These are phyloP conservation scores for Stercorarius parasiticus DNA, from an alignment of 2,113 vertebrate species.

Conservation along the genomic window DNA sequence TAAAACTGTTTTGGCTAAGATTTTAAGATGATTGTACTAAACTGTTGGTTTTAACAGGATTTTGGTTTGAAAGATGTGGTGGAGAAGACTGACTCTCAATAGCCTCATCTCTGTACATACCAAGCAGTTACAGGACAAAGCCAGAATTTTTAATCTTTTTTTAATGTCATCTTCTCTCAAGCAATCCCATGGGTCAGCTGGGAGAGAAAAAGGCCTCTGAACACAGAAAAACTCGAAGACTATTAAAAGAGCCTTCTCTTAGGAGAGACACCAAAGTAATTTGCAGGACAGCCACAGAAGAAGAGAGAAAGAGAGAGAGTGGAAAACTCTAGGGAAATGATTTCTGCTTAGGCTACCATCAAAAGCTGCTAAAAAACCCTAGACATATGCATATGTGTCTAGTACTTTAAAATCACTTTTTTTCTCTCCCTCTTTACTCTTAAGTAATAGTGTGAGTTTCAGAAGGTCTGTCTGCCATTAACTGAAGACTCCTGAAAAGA, in stretches of 20 bases:
- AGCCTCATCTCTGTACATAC: not conserved
- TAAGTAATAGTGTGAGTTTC: not conserved
- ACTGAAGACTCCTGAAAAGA: not conserved
- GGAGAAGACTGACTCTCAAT: not conserved
- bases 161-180: not conserved
- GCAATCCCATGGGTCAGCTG: not conserved
- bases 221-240: not conserved
- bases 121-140: conserved; percentile 8
- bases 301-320: not conserved
- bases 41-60: not conserved
- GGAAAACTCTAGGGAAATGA: not conserved
- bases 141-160: not conserved
- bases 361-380: not conserved
- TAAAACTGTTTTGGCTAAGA: not conserved
- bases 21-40: not conserved
- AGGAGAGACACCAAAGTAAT: conserved; percentile 1
- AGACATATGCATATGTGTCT: not conserved
- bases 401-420: not conserved
- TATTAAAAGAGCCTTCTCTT: conserved; percentile 32
- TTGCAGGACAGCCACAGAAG: not conserved
- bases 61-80: not conserved
- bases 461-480: not conserved
- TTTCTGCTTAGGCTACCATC: conserved; percentile 11
- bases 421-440: not conserved
- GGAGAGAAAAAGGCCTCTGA: conserved; percentile 25